Evolutionary conservation across 2,888 invertebrate species (phyloP).

Genomic region (Anodontia alba): DNA sequence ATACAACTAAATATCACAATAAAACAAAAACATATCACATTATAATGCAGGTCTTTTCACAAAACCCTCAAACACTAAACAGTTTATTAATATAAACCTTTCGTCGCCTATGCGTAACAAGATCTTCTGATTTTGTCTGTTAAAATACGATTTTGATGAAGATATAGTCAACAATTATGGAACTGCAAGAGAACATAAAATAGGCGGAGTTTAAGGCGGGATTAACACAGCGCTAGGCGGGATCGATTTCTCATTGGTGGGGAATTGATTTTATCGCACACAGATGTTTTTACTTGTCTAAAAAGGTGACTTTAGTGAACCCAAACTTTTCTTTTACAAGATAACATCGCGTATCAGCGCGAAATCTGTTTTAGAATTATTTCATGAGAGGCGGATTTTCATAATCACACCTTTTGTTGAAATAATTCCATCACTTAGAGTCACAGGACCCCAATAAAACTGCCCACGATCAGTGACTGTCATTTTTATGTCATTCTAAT

Average conservation of each 20-base stretch:
- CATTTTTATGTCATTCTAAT: conserved; percentile 28
- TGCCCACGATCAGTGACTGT: conserved; percentile 54
- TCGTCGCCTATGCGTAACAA: conserved; percentile 45
- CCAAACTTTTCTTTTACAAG: neutral
- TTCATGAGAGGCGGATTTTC: conserved; percentile 55
- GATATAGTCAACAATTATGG: conserved; percentile 31
- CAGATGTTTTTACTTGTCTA: neutral
- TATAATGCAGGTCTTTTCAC: no score
- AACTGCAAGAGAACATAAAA: neutral
- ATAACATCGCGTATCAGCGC: conserved; percentile 1
- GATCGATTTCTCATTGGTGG: neutral
- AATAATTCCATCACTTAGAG: conserved; percentile 58
- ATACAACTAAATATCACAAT: neutral
- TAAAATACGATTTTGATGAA: conserved; percentile 53
- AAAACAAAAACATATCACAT: neutral
- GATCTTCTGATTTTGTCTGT: conserved; percentile 56
- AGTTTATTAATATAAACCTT: conserved; percentile 4
- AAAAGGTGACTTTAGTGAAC: neutral
- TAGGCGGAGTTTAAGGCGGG: conserved; percentile 41
- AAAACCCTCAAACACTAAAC: neutral
- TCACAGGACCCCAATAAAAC: conserved; percentile 53
- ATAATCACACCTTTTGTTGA: conserved; percentile 58
- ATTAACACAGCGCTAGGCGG: neutral
- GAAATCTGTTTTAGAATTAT: conserved; percentile 29
- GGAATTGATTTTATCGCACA: neutral